Base-by-base conservation (phyloP, 2,888 invertebrate species). In the Pasiphila rectangulata region DNA sequence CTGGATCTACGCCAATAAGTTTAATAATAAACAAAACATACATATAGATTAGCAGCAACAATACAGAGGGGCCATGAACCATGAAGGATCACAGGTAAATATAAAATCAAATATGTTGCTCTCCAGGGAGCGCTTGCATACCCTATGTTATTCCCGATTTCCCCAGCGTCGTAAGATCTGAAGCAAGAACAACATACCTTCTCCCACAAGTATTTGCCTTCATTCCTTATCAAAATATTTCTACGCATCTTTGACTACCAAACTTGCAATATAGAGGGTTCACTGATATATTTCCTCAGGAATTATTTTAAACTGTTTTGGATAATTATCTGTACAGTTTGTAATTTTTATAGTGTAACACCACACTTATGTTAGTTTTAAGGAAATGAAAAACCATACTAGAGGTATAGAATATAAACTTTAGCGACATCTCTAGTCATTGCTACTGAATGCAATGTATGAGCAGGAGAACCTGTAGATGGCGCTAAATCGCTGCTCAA, bases 21-120 rank as follows among this genome's bases (percentile, higher is more conserved):
- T 3, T 15, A 34, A 24, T 48, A 45, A 39, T 43, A 49, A 24
- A 34, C 29, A 21, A 45, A 29, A 23, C 37, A 42, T 13, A 42
- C 40, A 39, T 12, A 34, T 20, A 21, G 46, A 49, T 63, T 55
- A 53, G 54, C 46, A 47, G 45, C 41, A 21, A 45, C 49, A 54
- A 57, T 50, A 63, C 56, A 45, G 49, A 37, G 45, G 51, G n/a
- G n/a, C n/a, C n/a, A 57, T 53, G 19, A 42, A 38, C 16, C 34
- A 77, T 41, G 74, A 79, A 75, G 73, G 75, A 78, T 80, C 71
- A 73, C 72, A 64, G 64, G 55, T 62, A 52, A 58, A 75, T 71
- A 73, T 75, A 69, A 71, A 79, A 79, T 78, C 75, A 79, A 80
- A 79, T 73, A 79, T 70, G 61, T 60, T 54, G 61, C 48, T 66